Conservation (phyloP, 2,113 vertebrate genomes). For the Laticauda colubrina region DNA sequence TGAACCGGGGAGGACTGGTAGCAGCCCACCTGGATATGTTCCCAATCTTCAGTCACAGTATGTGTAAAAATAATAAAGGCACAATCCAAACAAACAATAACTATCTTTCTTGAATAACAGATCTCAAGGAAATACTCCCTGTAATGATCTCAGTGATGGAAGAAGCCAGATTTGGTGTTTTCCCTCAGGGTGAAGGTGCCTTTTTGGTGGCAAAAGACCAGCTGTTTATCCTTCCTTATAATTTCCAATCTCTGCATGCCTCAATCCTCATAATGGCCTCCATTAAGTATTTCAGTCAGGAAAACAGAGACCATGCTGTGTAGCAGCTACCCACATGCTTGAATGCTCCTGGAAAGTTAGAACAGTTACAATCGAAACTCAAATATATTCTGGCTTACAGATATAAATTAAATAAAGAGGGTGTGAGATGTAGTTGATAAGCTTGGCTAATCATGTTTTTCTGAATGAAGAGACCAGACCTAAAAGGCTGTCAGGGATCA, state of each 20-base stretch:
- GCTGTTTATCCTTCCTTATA: constrained; percentile 26
- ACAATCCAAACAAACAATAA: not conserved
- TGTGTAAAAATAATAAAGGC: not conserved
- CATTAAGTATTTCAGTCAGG: constrained; percentile 47
- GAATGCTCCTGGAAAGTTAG: constrained; percentile 26
- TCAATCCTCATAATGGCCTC: constrained; percentile 45
- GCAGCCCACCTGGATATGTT: not conserved
- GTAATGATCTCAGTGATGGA: constrained; percentile 15
- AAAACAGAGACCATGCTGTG: constrained; percentile 33
- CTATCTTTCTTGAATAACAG: not conserved
- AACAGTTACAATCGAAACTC: not conserved
- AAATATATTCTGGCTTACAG: not conserved
- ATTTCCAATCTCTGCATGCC: constrained; percentile 49
- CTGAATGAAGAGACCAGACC: not conserved
- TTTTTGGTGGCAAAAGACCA: constrained; percentile 42
- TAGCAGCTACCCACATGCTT: constrained; percentile 36
- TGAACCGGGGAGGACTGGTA: too few species aligned
- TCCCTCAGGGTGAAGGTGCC: not conserved
- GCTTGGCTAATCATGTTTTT: fast-evolving
- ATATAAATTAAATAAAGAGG: not conserved
- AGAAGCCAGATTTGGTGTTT: constrained; percentile 29
- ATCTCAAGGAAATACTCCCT: not conserved
- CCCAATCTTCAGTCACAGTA: not conserved
- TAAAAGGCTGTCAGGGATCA: not conserved
- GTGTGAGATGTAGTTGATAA: not conserved